Conservation (phyloP, 2,113 vertebrate genomes). For the Geococcyx californianus region DNA sequence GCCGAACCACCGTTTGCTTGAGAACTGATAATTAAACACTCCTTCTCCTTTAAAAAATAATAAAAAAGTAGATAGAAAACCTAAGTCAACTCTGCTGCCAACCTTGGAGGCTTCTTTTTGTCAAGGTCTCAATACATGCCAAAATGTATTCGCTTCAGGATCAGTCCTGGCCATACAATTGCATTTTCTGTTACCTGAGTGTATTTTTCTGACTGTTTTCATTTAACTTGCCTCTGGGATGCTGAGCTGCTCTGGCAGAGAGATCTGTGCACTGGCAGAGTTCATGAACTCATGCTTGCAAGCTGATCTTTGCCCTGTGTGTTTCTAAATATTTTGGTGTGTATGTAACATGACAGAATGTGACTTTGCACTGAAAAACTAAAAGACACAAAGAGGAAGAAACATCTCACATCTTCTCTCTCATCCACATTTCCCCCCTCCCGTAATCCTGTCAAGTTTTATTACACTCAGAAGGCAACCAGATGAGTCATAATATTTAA, state of each 20-base stretch:
- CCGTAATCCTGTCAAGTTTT: constrained; percentile 2
- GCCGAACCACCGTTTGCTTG: constrained; percentile 58
- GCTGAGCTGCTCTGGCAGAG: not conserved
- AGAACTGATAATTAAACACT: constrained; percentile 75
- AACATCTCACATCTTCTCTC: not conserved
- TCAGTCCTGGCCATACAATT: not conserved
- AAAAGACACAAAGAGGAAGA: not conserved
- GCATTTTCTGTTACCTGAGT: not conserved
- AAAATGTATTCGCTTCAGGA: constrained; percentile 7
- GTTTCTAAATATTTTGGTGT: constrained; percentile 46
- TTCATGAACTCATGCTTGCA: constrained; percentile 28
- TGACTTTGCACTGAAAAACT: constrained; percentile 22
- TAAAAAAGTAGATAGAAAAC: not conserved
- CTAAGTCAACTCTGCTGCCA: not conserved
- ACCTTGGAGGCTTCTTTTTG: constrained; percentile 53
- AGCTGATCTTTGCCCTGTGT: constrained; percentile 20
- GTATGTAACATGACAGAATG: constrained; percentile 13
- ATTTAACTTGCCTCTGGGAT: constrained; percentile 57
- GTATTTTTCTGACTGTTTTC: constrained; percentile 24
- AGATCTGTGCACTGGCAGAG: not conserved
- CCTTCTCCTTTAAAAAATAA: constrained; percentile 27
- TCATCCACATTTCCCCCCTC: not conserved
- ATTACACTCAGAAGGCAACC: constrained; percentile 26
- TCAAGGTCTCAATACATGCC: constrained; percentile 24
- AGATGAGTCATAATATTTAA: constrained; percentile 38